A percentile compares a stretch with the other conserved stretches of the same genome.
Evolutionary conservation across 1,140 invertebrate species (phyloP).

Genomic region (Heliothis subflexa): DNA sequence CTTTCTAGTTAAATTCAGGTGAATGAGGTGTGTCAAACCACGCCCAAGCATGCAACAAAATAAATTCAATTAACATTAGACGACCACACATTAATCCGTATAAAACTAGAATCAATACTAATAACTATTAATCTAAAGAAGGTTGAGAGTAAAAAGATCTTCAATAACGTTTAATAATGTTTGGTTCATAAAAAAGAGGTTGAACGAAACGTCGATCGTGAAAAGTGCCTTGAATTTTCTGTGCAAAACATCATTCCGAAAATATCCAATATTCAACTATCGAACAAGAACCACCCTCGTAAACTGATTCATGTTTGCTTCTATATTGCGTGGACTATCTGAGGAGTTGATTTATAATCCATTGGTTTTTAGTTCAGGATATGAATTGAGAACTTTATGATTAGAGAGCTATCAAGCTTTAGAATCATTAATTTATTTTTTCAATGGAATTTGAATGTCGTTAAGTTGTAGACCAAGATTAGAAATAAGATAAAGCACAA

Average conservation of each 20-base stretch:
- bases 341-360: background rate
- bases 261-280: background rate
- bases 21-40: constrained; percentile 27
- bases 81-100: constrained; percentile 7
- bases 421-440: too few species aligned
- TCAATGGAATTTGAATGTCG: too few species aligned
- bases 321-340: background rate
- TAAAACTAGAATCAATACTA: background rate
- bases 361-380: background rate
- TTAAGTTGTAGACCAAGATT: too few species aligned
- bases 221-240: background rate
- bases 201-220: background rate
- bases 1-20: background rate
- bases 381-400: too few species aligned
- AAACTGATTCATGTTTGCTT: background rate
- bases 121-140: constrained; percentile 4
- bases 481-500: too few species aligned
- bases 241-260: background rate
- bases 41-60: constrained; percentile 13
- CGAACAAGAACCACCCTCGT: constrained; percentile 1
- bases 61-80: background rate
- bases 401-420: too few species aligned
- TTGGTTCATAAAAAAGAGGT: background rate
- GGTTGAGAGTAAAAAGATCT: too few species aligned
- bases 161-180: background rate